Evolutionary conservation across 2,113 vertebrate genomes (phyloP), one percentile per base, ranked within the genome.

Genomic region (Ammodytes dubius): DNA sequence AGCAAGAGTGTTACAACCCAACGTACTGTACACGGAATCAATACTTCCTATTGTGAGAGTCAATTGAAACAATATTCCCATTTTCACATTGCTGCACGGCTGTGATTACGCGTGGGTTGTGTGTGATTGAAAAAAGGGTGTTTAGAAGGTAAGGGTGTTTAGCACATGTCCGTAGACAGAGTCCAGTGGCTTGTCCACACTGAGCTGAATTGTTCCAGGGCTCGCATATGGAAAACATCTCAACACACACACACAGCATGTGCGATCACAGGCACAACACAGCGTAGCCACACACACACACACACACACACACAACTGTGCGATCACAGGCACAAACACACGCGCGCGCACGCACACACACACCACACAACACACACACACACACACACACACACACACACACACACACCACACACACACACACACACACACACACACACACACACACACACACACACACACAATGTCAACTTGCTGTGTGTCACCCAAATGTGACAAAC

Each of bases 161-260:
- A 10, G 61, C 74, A 54, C 76, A 52, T 53, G 70, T 85, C 75
- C 27, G 2, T 61, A 86, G 87, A 93, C 89, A 90, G 69, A 90
- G 77, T 89, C 82, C 92, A 93, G 90, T 15, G 54, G 77, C 84
- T 66, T 2, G 71, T 84, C 77, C 85, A 92, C 86, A 93, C 88
- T 91, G 87, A 83, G 80, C 56, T 11, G 4, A 86, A 89, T 92
- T 94, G 88, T 94, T 94, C 75, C 60, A 68, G 59, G 17, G 47
- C 72, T 84, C 83, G 87, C 91, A 90, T 93, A 90, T 95, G 94
- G 89, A 84, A 92, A 94, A 85, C 86, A 91, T 94, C 89, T 83
- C 60, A 74, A 53, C 72, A 81, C 46, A 81, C 75, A 86, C 66
- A 71, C 63, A 79, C 47, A 27, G 27, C 27, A 27, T 27, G 27